Evolutionary conservation across 2,797 vertebrate species (phyloP).

Genomic region (Cichlasoma orientale): DNA sequence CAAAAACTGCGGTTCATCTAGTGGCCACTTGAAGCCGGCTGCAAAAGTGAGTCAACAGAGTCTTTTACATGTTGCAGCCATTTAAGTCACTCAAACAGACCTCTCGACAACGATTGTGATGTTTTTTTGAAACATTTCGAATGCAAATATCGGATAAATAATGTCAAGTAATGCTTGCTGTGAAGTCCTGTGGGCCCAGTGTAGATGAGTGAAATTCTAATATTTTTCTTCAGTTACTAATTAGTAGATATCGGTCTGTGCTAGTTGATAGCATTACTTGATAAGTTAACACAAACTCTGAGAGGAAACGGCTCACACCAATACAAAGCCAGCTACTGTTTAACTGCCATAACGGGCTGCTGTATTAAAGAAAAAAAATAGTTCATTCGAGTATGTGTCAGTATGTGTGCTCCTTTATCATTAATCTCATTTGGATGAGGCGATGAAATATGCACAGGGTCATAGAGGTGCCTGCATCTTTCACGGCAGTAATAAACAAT

Average conservation of each 20-base stretch:
- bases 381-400: not conserved
- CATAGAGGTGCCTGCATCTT: conserved; percentile 9
- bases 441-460: conserved; percentile 40
- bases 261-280: not conserved
- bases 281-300: conserved; percentile 4
- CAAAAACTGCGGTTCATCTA: not conserved
- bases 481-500: not conserved
- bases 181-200: not conserved
- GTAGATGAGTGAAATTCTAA: no score
- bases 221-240: not conserved
- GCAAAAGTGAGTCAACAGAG: no score
- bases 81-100: no score
- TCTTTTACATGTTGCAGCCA: no score
- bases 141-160: no score
- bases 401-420: not conserved
- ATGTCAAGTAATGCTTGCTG: no score
- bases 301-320: conserved; percentile 20
- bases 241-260: not conserved
- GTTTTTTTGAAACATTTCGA: no score
- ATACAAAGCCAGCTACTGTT: conserved; percentile 10
- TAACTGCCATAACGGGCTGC: conserved; percentile 10
- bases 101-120: no score
- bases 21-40: no score
- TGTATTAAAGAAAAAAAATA: not conserved
- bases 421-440: conserved; percentile 41